Evolutionary conservation across 2,113 vertebrate species (phyloP).

Genomic region (Istiophorus platypterus): DNA sequence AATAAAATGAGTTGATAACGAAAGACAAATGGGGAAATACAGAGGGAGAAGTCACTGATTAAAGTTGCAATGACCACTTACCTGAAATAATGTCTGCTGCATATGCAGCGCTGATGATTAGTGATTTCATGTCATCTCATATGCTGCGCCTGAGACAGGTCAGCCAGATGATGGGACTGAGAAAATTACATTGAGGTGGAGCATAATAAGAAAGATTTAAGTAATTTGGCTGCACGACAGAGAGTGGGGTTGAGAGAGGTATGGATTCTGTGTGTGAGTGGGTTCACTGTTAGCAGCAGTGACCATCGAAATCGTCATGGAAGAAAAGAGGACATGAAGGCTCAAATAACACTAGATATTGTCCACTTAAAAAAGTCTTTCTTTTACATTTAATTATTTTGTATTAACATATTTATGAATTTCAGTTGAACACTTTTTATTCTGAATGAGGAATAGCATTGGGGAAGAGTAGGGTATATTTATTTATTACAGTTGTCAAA

Average conservation of each 20-base stretch:
- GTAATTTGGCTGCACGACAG: conserved; percentile 23
- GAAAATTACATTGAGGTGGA: conserved; percentile 35
- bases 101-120: conserved; percentile 40
- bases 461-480: neutral
- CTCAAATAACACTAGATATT: conserved; percentile 26
- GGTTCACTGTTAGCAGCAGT: conserved; percentile 40
- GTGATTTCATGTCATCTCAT: conserved; percentile 39
- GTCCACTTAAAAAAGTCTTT: conserved; percentile 2
- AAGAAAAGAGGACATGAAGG: conserved; percentile 38
- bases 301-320: conserved; percentile 50
- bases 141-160: conserved; percentile 17
- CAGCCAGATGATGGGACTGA: neutral
- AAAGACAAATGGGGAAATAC: conserved; percentile 15
- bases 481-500: conserved; percentile 18
- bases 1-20: conserved; percentile 12
- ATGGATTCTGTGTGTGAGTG: conserved; percentile 13
- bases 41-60: conserved; percentile 31
- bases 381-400: conserved; percentile 32
- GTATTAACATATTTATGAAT: conserved; percentile 28
- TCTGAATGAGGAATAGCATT: neutral
- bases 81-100: conserved; percentile 33
- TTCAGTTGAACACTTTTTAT: neutral
- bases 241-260: conserved; percentile 19
- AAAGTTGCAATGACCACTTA: conserved; percentile 34
- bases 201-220: conserved; percentile 41